Percentiles rank a stretch among this genome's conserved stretches.
These are phyloP conservation scores for Amblyopsis hoosieri DNA, from an alignment of 2,797 vertebrate genomes.

Conservation along the genomic window DNA sequence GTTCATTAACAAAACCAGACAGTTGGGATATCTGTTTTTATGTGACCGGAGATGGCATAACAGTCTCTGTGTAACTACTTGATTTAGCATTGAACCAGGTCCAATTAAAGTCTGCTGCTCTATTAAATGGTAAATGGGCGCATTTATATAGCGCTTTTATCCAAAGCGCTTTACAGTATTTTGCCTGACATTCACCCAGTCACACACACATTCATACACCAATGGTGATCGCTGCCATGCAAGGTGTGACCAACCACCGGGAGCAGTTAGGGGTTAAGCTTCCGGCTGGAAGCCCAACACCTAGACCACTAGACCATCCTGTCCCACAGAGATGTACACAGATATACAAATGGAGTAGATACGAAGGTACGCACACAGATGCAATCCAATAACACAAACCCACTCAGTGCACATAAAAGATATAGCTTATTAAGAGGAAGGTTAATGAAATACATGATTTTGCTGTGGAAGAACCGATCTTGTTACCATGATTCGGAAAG, in stretches of 20 bases:
- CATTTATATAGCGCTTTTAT: too few species aligned
- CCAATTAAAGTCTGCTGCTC: slow-evolving; percentile 58
- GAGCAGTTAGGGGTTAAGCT: too few species aligned
- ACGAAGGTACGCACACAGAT: background rate
- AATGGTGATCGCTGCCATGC: too few species aligned
- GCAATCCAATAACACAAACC: background rate
- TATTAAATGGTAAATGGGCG: too few species aligned
- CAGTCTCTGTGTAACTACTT: slow-evolving; percentile 11
- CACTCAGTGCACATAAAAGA: slow-evolving; percentile 8
- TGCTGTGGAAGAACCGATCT: slow-evolving; percentile 35
- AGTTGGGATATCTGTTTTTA: background rate
- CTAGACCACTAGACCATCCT: too few species aligned
- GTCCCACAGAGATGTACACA: background rate
- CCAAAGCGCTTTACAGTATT: too few species aligned
- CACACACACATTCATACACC: too few species aligned
- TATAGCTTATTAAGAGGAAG: slow-evolving; percentile 47
- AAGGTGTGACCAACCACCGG: too few species aligned
- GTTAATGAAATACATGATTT: slow-evolving; percentile 65
- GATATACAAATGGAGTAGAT: background rate
- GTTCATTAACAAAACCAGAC: background rate
- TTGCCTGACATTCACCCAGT: too few species aligned
- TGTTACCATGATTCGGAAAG: slow-evolving; percentile 58
- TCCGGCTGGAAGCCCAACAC: too few species aligned
- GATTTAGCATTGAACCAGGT: slow-evolving; percentile 13
- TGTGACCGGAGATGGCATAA: slow-evolving; percentile 12